Base-by-base conservation (phyloP, 2,113 vertebrate genomes). In the Rhineura floridana region DNA sequence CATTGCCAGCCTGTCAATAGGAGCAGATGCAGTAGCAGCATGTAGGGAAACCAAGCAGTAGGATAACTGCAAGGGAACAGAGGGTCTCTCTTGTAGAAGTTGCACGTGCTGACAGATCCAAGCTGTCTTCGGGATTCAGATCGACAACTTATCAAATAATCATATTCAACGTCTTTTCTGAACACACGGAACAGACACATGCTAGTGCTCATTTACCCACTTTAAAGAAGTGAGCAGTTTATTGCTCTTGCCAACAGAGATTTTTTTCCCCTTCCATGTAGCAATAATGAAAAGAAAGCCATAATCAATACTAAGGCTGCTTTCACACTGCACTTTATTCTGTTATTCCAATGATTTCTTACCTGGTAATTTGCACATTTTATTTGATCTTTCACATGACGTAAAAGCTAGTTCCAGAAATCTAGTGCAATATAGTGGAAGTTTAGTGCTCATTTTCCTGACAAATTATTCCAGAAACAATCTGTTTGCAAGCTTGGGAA, bases 31-130 rank as follows among this genome's bases (percentile, higher is more conserved):
- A 9, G 67, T 70, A 67, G 78, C 86, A 83, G 70, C 55, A 83
- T 83, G 55, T 17, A 52, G 70, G 72, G 48, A 88, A 77, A 50
- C 44, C 65, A 63, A 52, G 21, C 72, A 15, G 70, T 36, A 39
- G 87, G 33, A 72, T 33, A 30, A 46, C 30, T 63, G 69, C 42
- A 82, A 62, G 21, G 17, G 59, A 46, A 73, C 52, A 75, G 19
- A 65, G 72, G 30, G 30, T 10, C 63, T 23, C n/a, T 44, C 55
- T 83, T 42, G 36, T 55, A 72, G 77, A 83, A 76, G 17, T 33
- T 88, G 72, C 59, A 76, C 81, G 50, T 65, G 80, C 59, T 88
- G 87, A 65, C 81, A 83, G 33, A 77, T 30, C 42, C 80, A 83
- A 52, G 73, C 44, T 83, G 72, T 67, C 59, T 72, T 55, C n/a